Conservation (phyloP, 2,888 invertebrate genomes). For the Agonum fuliginosum region DNA sequence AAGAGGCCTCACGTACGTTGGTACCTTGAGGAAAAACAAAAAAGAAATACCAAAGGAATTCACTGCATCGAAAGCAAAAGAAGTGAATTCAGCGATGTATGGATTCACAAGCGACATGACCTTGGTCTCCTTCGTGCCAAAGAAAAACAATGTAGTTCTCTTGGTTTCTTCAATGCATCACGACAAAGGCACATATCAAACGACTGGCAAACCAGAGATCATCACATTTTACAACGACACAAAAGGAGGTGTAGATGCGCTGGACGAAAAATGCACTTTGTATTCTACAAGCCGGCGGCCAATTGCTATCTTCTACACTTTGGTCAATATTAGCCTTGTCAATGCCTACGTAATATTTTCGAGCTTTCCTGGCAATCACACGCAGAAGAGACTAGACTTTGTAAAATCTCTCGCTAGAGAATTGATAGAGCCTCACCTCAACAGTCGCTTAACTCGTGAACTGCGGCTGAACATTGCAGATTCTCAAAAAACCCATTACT, state of each 20-base stretch:
- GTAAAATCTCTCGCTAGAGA: neutral
- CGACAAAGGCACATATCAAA: constrained; percentile 42
- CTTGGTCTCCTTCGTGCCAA: constrained; percentile 47
- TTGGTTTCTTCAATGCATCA: constrained; percentile 62
- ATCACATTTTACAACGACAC: constrained; percentile 9
- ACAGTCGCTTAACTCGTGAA: neutral
- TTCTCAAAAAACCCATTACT: no score
- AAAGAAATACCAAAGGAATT: constrained; percentile 64
- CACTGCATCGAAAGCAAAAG: constrained; percentile 61
- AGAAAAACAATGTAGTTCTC: constrained; percentile 57
- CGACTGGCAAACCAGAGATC: constrained; percentile 51
- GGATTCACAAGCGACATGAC: constrained; percentile 63
- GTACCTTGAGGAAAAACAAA: constrained; percentile 64
- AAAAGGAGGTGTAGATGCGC: constrained; percentile 11
- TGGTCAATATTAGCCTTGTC: neutral
- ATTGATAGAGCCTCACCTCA: constrained; percentile 2
- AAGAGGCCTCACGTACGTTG: constrained; percentile 63
- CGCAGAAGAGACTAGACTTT: neutral
- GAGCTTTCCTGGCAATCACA: neutral
- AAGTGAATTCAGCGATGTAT: constrained; percentile 61
- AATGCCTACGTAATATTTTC: neutral
- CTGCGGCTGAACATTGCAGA: no score
- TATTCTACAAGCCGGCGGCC: neutral
- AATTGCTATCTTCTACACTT: neutral
- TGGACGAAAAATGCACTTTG: constrained; percentile 8